A percentile compares a stretch with the other conserved stretches of the same genome.
phyloP scores from a whole-genome alignment of 2,113 vertebrate species.

The Psammodynastes pulverulentus region DNA sequence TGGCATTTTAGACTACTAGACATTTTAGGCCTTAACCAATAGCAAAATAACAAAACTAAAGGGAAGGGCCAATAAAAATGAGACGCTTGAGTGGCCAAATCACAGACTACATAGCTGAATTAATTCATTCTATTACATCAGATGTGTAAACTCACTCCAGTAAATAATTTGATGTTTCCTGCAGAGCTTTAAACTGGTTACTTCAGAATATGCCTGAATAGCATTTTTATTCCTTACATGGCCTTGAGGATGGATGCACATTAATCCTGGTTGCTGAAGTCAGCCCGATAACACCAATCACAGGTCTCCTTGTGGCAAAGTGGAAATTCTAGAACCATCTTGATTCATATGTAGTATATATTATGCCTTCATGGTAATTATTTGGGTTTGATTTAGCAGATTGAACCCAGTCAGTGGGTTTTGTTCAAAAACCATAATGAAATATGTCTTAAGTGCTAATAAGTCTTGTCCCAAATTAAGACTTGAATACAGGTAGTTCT shows the following conservation, averaged over 20 bases:
- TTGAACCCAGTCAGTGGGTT: background rate
- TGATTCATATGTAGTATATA: background rate
- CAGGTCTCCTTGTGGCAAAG: background rate
- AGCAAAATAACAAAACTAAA: background rate
- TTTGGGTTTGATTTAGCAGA: background rate
- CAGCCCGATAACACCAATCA: background rate
- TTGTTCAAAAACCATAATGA: background rate
- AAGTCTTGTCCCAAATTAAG: background rate
- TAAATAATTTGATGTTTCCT: background rate
- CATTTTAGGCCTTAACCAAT: background rate
- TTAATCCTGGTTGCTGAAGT: background rate
- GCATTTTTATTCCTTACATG: background rate
- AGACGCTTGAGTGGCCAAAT: background rate
- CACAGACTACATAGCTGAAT: background rate
- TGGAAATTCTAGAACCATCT: background rate
- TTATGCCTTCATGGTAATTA: background rate
- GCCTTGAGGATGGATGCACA: background rate
- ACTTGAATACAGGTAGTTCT: background rate
- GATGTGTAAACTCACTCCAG: background rate
- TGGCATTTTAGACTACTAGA: background rate
- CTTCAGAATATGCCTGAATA: background rate
- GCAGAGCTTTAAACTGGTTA: background rate
- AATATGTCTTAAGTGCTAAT: background rate
- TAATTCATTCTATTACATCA: background rate
- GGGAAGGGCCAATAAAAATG: background rate